phyloP scores from a whole-genome alignment of 2,113 vertebrate genomes.

The Pontoporia blainvillei region DNA sequence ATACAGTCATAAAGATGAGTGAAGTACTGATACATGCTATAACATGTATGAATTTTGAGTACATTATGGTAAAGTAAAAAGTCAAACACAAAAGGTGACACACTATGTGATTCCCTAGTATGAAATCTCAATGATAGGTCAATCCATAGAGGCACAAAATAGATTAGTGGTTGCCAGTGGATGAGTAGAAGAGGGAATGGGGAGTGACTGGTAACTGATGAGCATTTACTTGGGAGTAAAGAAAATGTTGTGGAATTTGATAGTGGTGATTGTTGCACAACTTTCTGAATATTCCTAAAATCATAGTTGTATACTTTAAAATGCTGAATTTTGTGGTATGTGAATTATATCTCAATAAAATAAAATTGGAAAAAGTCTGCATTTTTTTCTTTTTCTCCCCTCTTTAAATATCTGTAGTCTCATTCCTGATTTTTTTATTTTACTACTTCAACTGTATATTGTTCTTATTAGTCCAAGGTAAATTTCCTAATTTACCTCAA shows the following conservation, averaged over 20 bases:
- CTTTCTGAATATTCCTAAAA: background rate
- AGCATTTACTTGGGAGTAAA: background rate
- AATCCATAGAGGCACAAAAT: background rate
- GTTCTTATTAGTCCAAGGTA: background rate
- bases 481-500: background rate
- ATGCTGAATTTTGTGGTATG: background rate
- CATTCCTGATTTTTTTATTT: background rate
- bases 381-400: fast-evolving
- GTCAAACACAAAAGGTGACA: background rate
- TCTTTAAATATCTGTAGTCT: background rate
- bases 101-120: background rate
- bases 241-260: background rate
- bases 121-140: background rate
- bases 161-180: background rate
- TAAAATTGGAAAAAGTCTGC: background rate
- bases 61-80: background rate
- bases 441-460: background rate
- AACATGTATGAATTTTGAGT: background rate
- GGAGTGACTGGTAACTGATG: background rate
- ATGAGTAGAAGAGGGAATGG: background rate
- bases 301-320: background rate
- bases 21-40: background rate
- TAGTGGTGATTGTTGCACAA: background rate
- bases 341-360: background rate
- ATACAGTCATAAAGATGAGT: background rate